Conservation (phyloP, 2,888 invertebrate genomes). For the Cyclophora albipunctata region DNA sequence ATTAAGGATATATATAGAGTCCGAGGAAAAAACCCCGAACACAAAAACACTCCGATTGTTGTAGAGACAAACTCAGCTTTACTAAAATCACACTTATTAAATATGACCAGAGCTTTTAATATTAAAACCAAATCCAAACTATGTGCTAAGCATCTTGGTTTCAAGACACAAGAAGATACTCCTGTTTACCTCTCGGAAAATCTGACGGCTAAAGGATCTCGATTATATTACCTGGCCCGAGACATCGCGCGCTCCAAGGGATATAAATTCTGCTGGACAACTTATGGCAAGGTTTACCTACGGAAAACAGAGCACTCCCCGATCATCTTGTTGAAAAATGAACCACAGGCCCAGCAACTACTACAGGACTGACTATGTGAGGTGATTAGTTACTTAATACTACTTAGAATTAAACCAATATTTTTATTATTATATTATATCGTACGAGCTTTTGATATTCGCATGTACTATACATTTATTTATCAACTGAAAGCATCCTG, state of each 20-base stretch:
- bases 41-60: conserved; percentile 1
- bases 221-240: conserved; percentile 9
- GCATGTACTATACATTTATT: too few species aligned
- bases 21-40: not conserved
- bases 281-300: conserved; percentile 5
- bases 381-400: too few species aligned
- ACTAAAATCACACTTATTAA: conserved; percentile 5
- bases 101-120: conserved; percentile 10
- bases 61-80: not conserved
- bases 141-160: conserved; percentile 12
- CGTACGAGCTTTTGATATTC: too few species aligned
- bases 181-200: conserved; percentile 4
- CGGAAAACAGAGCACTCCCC: conserved; percentile 2
- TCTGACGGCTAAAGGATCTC: conserved; percentile 7
- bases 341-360: conserved; percentile 1
- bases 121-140: conserved; percentile 7
- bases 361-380: too few species aligned
- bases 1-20: conserved; percentile 15
- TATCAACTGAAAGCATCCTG: too few species aligned
- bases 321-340: conserved; percentile 1
- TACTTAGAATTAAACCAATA: too few species aligned
- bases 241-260: conserved; percentile 4
- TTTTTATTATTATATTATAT: too few species aligned
- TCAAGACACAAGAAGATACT: conserved; percentile 4
- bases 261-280: not conserved